These are phyloP conservation scores for Bombus waltoni DNA, from an alignment of 1,140 invertebrate genomes.

Conservation along the genomic window DNA sequence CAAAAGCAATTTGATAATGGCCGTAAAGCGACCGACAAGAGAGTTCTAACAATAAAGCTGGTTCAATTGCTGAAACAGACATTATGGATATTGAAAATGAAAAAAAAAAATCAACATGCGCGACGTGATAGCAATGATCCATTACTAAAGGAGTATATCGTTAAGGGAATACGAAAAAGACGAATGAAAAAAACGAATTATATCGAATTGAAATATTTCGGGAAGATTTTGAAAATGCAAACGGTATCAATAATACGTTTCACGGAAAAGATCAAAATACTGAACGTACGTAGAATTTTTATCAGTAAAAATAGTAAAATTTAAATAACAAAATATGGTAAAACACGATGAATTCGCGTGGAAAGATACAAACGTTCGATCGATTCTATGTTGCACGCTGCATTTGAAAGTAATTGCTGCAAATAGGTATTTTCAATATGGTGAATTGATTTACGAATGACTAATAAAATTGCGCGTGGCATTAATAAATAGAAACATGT, in stretches of 20 bases:
- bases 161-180: neutral
- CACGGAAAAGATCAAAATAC: neutral
- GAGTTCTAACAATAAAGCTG: conserved; percentile 5
- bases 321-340: neutral
- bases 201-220: neutral
- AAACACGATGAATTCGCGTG: neutral
- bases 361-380: neutral
- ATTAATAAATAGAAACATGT: neutral
- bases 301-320: neutral
- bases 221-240: neutral
- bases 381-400: neutral
- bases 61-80: conserved; percentile 2
- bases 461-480: neutral
- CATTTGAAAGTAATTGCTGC: neutral
- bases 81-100: conserved; percentile 1
- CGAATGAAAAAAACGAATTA: too few relatives aligned
- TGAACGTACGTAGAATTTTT: neutral
- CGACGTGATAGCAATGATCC: neutral
- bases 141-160: neutral
- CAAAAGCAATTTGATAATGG: conserved; percentile 13
- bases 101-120: neutral
- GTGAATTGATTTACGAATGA: neutral
- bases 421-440: neutral
- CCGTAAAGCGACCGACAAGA: neutral
- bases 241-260: neutral